A percentile compares a stretch with the other conserved stretches of the same genome.
Conservation (phyloP, 53 echinoderm and acorn worm genomes). For the Echinarachnius parma region DNA sequence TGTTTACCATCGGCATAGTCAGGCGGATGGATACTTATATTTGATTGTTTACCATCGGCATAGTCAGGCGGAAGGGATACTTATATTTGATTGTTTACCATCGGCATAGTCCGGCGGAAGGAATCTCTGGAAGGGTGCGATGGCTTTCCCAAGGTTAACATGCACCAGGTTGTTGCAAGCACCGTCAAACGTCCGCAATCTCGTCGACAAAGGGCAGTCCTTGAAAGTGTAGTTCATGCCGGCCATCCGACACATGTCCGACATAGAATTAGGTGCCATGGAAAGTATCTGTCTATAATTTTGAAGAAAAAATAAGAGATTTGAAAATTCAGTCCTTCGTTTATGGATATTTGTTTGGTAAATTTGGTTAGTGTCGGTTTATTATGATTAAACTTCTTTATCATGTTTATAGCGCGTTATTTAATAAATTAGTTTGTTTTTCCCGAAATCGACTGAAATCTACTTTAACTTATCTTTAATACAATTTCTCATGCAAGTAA, state of each 20-base stretch:
- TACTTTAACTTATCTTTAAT: too few relatives aligned
- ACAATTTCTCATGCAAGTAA: too few relatives aligned
- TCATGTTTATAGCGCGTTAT: too few relatives aligned
- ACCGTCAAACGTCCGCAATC: slow-evolving; percentile 60
- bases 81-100: slow-evolving; percentile 33
- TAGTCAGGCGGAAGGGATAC: too few relatives aligned
- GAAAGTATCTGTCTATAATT: slow-evolving; percentile 5
- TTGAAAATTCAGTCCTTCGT: too few relatives aligned
- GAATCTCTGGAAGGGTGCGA: slow-evolving; percentile 47
- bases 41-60: slow-evolving; percentile 56
- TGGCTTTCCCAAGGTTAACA: slow-evolving; percentile 52
- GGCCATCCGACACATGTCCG: slow-evolving; percentile 36
- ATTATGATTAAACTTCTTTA: too few relatives aligned
- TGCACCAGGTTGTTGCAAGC: slow-evolving; percentile 75
- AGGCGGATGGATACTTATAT: too few relatives aligned
- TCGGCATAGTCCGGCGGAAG: slow-evolving; percentile 63
- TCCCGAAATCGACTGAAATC: too few relatives aligned
- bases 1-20: not conserved
- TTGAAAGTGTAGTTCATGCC: slow-evolving; percentile 40
- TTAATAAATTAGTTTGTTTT: too few relatives aligned
- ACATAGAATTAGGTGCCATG: slow-evolving; percentile 16
- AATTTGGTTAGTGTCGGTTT: too few relatives aligned
- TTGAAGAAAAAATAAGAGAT: not conserved
- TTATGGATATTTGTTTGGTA: too few relatives aligned
- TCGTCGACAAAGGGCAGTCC: slow-evolving; percentile 51